Evolutionary conservation across 1,140 invertebrate genomes (phyloP).

Genomic region (Drosophila tsacasi): DNA sequence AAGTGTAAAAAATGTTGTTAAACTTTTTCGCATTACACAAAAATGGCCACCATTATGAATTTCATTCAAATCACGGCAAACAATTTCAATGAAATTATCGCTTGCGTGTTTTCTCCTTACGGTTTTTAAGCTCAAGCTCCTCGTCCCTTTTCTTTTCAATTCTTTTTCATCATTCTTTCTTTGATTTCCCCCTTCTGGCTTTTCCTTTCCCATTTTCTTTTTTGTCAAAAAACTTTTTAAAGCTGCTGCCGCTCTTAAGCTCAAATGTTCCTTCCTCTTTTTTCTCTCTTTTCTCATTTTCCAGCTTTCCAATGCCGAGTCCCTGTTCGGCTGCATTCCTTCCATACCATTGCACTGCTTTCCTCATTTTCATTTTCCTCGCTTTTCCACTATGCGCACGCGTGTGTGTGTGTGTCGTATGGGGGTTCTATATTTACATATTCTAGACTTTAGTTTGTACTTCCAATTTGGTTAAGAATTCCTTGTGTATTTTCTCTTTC

Average conservation of each 20-base stretch:
- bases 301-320: slow-evolving; percentile 2
- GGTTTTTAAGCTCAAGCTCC: slow-evolving; percentile 26
- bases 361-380: slow-evolving; percentile 20
- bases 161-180: not conserved
- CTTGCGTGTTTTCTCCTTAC: slow-evolving; percentile 51
- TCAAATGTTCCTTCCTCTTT: slow-evolving; percentile 41
- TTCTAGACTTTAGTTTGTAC: slow-evolving; percentile 83
- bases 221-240: slow-evolving; percentile 38
- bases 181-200: slow-evolving; percentile 3
- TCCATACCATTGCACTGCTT: slow-evolving; percentile 48
- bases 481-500: slow-evolving; percentile 77
- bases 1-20: slow-evolving; percentile 77
- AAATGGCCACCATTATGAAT: slow-evolving; percentile 85
- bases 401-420: slow-evolving; percentile 48
- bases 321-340: slow-evolving; percentile 6
- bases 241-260: slow-evolving; percentile 66
- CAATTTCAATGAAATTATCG: slow-evolving; percentile 79
- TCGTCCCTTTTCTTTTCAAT: not conserved
- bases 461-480: slow-evolving; percentile 84
- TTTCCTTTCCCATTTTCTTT: slow-evolving; percentile 1
- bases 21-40: slow-evolving; percentile 77
- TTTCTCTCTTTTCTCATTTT: not conserved
- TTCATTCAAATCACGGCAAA: slow-evolving; percentile 85
- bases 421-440: slow-evolving; percentile 66
- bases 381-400: slow-evolving; percentile 25